Conservation (phyloP, 2,888 invertebrate species). For the Pterobdella sp. region DNA sequence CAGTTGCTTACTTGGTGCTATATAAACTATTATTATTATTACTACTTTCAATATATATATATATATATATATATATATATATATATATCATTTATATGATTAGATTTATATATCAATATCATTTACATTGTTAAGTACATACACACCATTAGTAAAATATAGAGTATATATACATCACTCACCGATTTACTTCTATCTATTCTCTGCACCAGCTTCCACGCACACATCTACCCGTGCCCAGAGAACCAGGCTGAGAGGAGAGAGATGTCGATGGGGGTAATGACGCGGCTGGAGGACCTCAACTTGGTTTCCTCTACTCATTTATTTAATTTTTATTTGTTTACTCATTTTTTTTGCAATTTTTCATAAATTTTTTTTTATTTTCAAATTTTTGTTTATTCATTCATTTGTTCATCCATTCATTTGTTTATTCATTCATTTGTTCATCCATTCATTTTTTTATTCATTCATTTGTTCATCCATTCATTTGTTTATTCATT, state of each 20-base stretch:
- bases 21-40: no score
- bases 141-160: no score
- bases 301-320: constrained; percentile 41
- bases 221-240: constrained; percentile 50
- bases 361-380: no score
- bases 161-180: no score
- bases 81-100: no score
- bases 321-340: background rate
- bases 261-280: constrained; percentile 48
- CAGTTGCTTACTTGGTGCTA: constrained; percentile 51
- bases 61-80: no score
- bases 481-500: background rate
- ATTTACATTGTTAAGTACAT: no score
- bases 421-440: background rate
- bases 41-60: no score
- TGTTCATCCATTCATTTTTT: background rate
- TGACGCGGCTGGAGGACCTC: constrained; percentile 45
- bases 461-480: background rate
- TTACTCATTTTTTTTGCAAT: no score
- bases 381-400: background rate
- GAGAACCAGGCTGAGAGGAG: constrained; percentile 45
- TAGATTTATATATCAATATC: no score
- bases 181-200: no score
- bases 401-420: background rate
- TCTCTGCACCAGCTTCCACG: constrained; percentile 48